Evolutionary conservation across 2,113 vertebrate genomes (phyloP).

Genomic region (Xiphorhynchus elegans): DNA sequence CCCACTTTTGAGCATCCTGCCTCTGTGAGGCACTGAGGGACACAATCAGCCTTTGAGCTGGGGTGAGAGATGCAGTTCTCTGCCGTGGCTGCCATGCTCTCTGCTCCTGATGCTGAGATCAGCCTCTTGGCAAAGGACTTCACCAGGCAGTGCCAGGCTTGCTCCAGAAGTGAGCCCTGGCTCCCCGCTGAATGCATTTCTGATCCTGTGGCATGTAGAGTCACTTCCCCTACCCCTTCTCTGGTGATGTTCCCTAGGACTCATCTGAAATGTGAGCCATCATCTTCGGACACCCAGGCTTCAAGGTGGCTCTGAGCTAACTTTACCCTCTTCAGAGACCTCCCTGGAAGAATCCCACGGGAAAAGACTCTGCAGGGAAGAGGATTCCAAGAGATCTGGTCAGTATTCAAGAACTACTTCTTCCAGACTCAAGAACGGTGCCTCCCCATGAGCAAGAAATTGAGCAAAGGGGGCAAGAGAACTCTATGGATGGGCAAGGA

Average conservation of each 20-base stretch:
- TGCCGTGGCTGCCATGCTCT: background rate
- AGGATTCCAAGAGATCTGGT: background rate
- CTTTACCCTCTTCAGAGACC: background rate
- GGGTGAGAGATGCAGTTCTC: rapidly evolving
- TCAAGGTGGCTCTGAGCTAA: background rate
- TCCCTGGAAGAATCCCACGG: background rate
- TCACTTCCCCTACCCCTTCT: background rate
- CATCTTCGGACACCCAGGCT: background rate
- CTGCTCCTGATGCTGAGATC: background rate
- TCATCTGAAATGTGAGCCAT: background rate
- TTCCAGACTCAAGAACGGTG: background rate
- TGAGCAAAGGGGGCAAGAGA: background rate
- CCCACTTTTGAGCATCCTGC: background rate
- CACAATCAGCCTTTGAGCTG: background rate
- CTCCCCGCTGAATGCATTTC: background rate
- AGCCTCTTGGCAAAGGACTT: background rate
- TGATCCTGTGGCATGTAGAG: background rate
- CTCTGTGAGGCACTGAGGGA: background rate
- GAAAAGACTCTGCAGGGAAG: background rate
- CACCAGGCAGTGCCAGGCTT: background rate
- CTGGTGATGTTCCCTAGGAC: background rate
- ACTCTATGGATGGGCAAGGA: background rate
- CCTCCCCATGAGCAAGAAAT: background rate
- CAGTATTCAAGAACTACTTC: background rate
- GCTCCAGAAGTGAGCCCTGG: background rate